These are phyloP conservation scores for Turritopsis dohrnii DNA, from an alignment of 30 jellyfish, hydroid and myxozoan species.

Conservation along the genomic window DNA sequence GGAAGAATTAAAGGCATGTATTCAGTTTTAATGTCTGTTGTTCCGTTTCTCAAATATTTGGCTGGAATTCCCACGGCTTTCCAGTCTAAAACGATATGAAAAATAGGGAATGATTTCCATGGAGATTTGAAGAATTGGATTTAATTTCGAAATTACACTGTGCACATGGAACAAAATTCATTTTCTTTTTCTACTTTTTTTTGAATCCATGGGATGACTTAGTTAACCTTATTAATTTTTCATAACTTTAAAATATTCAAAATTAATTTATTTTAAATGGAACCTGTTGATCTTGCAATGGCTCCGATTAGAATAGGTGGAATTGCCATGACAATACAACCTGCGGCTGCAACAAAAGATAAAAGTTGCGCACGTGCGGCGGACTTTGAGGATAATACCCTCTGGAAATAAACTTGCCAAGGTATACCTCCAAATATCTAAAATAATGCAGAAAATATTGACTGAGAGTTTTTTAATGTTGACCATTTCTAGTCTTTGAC, in stretches of 20 bases:
- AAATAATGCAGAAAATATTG: neutral
- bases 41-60: neutral
- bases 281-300: slow-evolving; percentile 73
- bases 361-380: slow-evolving; percentile 53
- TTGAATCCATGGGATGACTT: too few species aligned
- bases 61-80: slow-evolving; percentile 3
- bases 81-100: neutral
- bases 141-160: too few species aligned
- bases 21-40: neutral
- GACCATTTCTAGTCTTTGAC: too few species aligned
- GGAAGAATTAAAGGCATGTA: slow-evolving; percentile 76
- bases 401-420: slow-evolving; percentile 89
- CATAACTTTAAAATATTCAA: too few species aligned
- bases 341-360: slow-evolving; percentile 65
- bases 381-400: slow-evolving; percentile 66
- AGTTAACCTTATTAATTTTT: too few species aligned
- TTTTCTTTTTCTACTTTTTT: too few species aligned
- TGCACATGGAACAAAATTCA: too few species aligned
- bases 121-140: too few species aligned
- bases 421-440: slow-evolving; percentile 90
- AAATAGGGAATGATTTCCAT: neutral
- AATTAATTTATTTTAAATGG: neutral
- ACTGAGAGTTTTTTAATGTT: too few species aligned
- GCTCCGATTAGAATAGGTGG: slow-evolving; percentile 92
- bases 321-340: slow-evolving; percentile 71